Evolutionary conservation across 2,113 vertebrate genomes (phyloP).

Genomic region (Nicator chloris): DNA sequence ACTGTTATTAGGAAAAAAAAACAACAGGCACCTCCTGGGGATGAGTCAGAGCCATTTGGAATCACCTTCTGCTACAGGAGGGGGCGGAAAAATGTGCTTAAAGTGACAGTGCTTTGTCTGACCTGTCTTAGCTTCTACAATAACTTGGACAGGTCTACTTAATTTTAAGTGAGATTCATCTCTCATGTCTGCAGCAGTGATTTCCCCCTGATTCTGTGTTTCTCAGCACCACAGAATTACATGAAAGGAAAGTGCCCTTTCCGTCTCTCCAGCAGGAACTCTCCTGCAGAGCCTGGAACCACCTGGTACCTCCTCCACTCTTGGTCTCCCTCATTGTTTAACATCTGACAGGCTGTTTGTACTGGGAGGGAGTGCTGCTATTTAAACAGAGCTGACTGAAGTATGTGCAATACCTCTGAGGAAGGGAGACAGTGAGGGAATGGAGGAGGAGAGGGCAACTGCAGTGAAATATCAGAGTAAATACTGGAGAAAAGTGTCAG

Average conservation of each 20-base stretch:
- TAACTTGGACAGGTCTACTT: not conserved
- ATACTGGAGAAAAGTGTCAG: not conserved
- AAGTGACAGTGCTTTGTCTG: not conserved
- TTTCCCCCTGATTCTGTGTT: not conserved
- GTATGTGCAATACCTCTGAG: not conserved
- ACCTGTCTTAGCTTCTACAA: not conserved
- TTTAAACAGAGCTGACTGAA: constrained; percentile 32
- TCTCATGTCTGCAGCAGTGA: not conserved
- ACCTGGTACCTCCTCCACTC: not conserved
- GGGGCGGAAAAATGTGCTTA: not conserved
- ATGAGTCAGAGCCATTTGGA: constrained; percentile 17
- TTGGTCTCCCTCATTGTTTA: constrained; percentile 38
- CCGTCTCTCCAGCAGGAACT: not conserved
- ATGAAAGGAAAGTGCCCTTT: not conserved
- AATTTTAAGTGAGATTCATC: not conserved
- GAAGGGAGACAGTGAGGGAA: not conserved
- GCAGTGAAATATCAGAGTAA: not conserved
- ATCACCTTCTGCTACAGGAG: not conserved
- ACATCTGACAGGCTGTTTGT: constrained; percentile 23
- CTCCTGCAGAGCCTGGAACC: not conserved
- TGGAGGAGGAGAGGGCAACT: not conserved
- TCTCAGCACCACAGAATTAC: not conserved
- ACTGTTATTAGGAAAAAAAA: not conserved
- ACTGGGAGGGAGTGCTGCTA: constrained; percentile 33
- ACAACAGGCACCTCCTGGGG: not conserved